Conservation (phyloP, 2,888 invertebrate species). For the Dynastes tityus region DNA sequence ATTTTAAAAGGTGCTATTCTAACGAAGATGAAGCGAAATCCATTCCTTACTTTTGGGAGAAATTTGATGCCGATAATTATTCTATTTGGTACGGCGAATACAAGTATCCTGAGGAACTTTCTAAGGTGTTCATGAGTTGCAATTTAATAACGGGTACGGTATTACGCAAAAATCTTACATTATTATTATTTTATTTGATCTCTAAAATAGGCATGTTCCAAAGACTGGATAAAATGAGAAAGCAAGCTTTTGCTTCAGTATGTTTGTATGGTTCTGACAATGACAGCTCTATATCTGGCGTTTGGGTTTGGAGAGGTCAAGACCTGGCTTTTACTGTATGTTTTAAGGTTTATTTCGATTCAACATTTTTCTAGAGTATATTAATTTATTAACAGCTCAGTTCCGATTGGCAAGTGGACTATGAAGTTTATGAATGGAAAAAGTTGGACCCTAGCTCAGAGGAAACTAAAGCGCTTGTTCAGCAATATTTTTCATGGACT, state of each 20-base stretch:
- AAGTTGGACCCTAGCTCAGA: constrained; percentile 88
- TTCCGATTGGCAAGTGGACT: constrained; percentile 97
- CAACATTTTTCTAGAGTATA: constrained; percentile 27
- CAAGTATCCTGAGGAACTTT: constrained; percentile 94
- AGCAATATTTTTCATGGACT: constrained; percentile 92
- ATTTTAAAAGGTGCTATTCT: constrained; percentile 97
- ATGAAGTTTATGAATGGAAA: constrained; percentile 94
- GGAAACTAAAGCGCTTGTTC: constrained; percentile 89
- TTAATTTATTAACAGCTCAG: constrained; percentile 74
- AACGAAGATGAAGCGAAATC: constrained; percentile 96
- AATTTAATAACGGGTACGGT: constrained; percentile 85
- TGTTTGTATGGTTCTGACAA: constrained; percentile 95
- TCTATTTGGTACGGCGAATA: constrained; percentile 99
- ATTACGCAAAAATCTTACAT: not conserved
- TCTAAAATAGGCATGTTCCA: constrained; percentile 91
- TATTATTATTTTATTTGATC: not conserved
- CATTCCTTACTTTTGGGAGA: constrained; percentile 98
- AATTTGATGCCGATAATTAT: constrained; percentile 96
- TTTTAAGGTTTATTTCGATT: constrained; percentile 30
- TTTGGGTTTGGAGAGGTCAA: constrained; percentile 99
- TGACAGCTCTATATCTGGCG: constrained; percentile 93
- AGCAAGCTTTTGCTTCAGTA: constrained; percentile 95
- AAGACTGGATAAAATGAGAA: constrained; percentile 97
- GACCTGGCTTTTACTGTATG: constrained; percentile 89
- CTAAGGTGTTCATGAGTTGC: constrained; percentile 97